Percentiles rank a stretch among this genome's conserved stretches.
phyloP scores from a whole-genome alignment of 2,888 invertebrate species.

The Deilephila elpenor region DNA sequence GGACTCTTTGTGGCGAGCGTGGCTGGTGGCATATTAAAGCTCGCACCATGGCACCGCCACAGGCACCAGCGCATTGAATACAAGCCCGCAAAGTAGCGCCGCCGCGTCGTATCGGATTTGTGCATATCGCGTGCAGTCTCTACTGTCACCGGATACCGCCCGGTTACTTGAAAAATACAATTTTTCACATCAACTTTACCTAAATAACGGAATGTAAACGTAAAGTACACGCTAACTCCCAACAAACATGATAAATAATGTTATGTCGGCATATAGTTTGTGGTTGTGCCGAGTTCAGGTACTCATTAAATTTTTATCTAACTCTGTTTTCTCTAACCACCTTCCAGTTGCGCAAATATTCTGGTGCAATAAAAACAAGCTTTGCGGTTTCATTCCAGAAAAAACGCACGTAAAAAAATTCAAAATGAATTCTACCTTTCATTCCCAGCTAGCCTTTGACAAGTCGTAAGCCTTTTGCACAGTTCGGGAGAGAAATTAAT shows the following conservation, averaged over 20 bases:
- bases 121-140: background rate
- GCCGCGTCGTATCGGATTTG: background rate
- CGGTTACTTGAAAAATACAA: no score
- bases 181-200: background rate
- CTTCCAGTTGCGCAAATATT: constrained; percentile 17
- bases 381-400: constrained; percentile 11
- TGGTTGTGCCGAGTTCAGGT: background rate
- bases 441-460: constrained; percentile 28
- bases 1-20: constrained; percentile 7
- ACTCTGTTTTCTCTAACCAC: background rate
- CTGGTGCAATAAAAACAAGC: constrained; percentile 9
- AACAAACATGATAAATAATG: background rate
- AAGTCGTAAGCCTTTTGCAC: constrained; percentile 21
- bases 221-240: background rate
- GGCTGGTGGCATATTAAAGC: constrained; percentile 6
- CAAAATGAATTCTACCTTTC: constrained; percentile 28
- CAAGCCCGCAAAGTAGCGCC: background rate
- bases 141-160: background rate
- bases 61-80: background rate
- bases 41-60: constrained; percentile 2
- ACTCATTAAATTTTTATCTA: background rate
- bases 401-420: constrained; percentile 15
- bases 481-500: constrained; percentile 4
- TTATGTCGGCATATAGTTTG: background rate
- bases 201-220: background rate